Evolutionary conservation across 2,113 vertebrate genomes (phyloP), one percentile per base, ranked within the genome.

Genomic region (Cryptotis parvus): DNA sequence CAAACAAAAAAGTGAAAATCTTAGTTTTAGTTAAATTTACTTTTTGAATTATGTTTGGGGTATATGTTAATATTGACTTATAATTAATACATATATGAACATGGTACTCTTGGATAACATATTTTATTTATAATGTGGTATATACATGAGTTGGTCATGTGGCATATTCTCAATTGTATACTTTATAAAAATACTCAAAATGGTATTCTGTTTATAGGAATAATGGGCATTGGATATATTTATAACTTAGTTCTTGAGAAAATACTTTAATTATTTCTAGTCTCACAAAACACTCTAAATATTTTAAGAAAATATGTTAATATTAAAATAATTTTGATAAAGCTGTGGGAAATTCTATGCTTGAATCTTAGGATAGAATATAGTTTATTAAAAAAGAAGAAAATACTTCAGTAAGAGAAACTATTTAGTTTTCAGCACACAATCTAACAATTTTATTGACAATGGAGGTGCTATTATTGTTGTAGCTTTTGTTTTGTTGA

Each of bases 321-420:
- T 39, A 4, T 77, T 89, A 14, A 41, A 80, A 89, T 31, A 43
- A 52, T 55, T 33, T 79, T 35, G 11, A 31, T 4, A 79, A 92
- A 16, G 8, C 4, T 83, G 2, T 41, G 9, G 3, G 12, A 6
- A 26, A 69, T 33, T 49, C 31, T 74, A 3, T 83, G 31, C 22
- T 80, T 49, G 12, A 6, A 33, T 18, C 37, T 89, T 93, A 74
- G 94, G 92, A 81, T 85, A 18, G 16, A 78, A 94, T 68, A 29
- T n/a, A 33, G 7, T 58, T 90, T 80, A 68, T 58, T 92, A 82
- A 87, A 81, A 1, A 1, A 4, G 52, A 33, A 72, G 61, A 43
- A 75, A 75, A 33, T 31, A 12, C 1, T 26, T 3, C 1, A 37
- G 29, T 58, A 29, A 4, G 35, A 7, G 49, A 86, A 91, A 15